phyloP scores from a whole-genome alignment of 2,888 invertebrate species.

The Mesorhabditis belari region DNA sequence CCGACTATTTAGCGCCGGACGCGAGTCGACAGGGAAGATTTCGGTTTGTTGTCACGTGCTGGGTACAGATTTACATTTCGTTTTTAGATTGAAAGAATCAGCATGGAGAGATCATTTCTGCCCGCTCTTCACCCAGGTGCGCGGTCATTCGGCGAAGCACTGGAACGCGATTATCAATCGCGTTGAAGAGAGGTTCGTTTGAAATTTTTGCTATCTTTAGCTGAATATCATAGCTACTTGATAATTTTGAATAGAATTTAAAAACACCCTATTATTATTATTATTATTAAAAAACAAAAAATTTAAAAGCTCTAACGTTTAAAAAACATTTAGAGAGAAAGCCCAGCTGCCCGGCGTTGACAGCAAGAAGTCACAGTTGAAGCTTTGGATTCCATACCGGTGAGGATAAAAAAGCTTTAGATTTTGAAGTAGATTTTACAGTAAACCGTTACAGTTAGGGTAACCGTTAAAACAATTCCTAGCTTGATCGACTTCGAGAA shows the following conservation, averaged over 20 bases:
- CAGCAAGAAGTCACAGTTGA: background rate
- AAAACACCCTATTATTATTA: background rate
- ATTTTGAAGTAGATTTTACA: too few species aligned
- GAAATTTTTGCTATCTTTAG: background rate
- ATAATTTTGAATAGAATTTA: background rate
- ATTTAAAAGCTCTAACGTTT: too few species aligned
- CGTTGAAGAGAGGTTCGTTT: conserved; percentile 8
- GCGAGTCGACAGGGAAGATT: too few species aligned
- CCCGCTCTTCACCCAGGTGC: conserved; percentile 31
- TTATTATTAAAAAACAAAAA: too few species aligned
- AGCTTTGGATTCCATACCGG: background rate
- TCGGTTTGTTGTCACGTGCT: too few species aligned
- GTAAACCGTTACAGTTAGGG: too few species aligned
- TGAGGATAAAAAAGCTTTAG: too few species aligned
- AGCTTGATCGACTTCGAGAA: background rate
- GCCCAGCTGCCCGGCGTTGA: background rate
- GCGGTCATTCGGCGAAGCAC: conserved; percentile 18
- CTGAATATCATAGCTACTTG: background rate
- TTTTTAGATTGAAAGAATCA: background rate
- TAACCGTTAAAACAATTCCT: too few species aligned
- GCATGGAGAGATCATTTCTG: conserved; percentile 27
- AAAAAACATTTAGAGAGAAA: background rate
- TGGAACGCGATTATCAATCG: conserved; percentile 9
- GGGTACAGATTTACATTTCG: too few species aligned
- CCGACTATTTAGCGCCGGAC: too few species aligned